A percentile compares a stretch with the other conserved stretches of the same genome.
Conservation (phyloP, 2,113 vertebrate species). For the Pimephales promelas region DNA sequence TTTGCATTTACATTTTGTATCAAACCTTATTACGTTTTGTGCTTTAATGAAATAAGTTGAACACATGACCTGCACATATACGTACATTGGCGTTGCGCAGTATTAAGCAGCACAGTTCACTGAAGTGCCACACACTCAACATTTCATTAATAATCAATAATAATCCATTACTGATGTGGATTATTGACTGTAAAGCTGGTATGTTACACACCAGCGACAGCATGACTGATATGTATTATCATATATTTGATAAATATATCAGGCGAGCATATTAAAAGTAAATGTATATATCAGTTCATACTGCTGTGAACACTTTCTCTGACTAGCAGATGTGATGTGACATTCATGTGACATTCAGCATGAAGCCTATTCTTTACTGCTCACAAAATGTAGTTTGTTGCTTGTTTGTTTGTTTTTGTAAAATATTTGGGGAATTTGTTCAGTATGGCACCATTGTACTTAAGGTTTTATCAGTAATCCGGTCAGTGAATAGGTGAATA, state of each 20-base stretch:
- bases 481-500: neutral
- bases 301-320: no score
- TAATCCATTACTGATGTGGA: neutral
- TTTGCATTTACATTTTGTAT: neutral
- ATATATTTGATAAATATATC: no score
- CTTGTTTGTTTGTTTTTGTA: neutral
- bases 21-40: neutral
- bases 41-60: neutral
- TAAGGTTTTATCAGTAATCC: neutral
- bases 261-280: no score
- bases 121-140: neutral
- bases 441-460: neutral
- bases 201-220: neutral
- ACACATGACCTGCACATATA: neutral
- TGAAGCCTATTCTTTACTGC: no score
- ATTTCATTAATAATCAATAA: constrained; percentile 13
- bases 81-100: neutral
- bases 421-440: neutral
- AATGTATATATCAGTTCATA: no score
- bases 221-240: no score
- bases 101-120: neutral
- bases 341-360: no score
- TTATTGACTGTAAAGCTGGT: neutral
- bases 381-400: neutral
- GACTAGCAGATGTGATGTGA: no score